Evolutionary conservation across 2,113 vertebrate species (phyloP).

Genomic region (rabbit (Oryctolagus cuniculus)): mOryCun1.1 NC_091443.1:64055501-64056000

Average conservation of each 20-base stretch:
- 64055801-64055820: slow-evolving; percentile 52
- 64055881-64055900: background rate
- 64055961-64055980: background rate
- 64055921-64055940: background rate
- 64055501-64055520: slow-evolving; percentile 40
- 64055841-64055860: background rate
- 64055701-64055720: background rate
- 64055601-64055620: slow-evolving; percentile 68
- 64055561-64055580: background rate
- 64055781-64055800: slow-evolving; percentile 55
- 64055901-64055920: background rate
- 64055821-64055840: background rate
- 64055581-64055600: slow-evolving; percentile 44
- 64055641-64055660: background rate
- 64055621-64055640: slow-evolving; percentile 58
- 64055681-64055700: background rate
- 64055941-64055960: background rate
- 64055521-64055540: slow-evolving; percentile 58
- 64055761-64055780: slow-evolving; percentile 65
- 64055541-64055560: background rate
- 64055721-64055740: slow-evolving; percentile 28
- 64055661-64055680: background rate
- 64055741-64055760: slow-evolving; percentile 49
- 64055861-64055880: background rate
- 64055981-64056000: background rate